Conservation (phyloP, 2,113 vertebrate species). For the Archilochus colubris region DNA sequence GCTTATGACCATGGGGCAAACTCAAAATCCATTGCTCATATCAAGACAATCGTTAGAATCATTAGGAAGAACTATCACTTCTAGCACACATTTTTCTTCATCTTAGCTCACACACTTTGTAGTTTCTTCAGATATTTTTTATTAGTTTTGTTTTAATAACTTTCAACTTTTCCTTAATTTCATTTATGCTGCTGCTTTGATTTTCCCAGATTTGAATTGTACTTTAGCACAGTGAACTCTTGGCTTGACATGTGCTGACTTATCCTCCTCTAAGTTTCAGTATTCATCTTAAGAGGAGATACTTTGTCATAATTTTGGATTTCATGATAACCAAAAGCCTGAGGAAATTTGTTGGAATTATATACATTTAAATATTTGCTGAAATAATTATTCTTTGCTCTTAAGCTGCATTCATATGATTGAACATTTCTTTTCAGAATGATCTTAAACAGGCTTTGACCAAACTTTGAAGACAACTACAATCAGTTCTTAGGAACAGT, state of each 20-base stretch:
- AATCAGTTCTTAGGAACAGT: not conserved
- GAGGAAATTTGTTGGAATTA: not conserved
- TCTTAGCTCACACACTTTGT: not conserved
- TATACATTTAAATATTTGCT: not conserved
- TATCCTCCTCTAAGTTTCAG: not conserved
- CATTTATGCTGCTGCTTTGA: not conserved
- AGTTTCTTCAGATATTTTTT: not conserved
- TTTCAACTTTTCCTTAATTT: not conserved
- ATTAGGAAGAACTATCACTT: not conserved
- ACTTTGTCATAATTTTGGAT: not conserved
- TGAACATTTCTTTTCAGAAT: not conserved
- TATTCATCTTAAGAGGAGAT: not conserved
- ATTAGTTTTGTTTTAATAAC: not conserved
- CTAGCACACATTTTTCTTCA: not conserved
- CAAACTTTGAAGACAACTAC: not conserved
- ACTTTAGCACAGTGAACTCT: not conserved
- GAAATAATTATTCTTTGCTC: not conserved
- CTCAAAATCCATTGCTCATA: not conserved
- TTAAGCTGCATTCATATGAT: not conserved
- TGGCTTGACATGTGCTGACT: not conserved
- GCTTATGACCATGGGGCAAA: not conserved
- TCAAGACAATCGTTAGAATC: not conserved
- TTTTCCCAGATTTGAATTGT: not conserved
- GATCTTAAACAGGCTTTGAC: not conserved
- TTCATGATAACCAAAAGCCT: not conserved